These are phyloP conservation scores for Melieria picta DNA, from an alignment of 2,888 invertebrate genomes.

Conservation along the genomic window DNA sequence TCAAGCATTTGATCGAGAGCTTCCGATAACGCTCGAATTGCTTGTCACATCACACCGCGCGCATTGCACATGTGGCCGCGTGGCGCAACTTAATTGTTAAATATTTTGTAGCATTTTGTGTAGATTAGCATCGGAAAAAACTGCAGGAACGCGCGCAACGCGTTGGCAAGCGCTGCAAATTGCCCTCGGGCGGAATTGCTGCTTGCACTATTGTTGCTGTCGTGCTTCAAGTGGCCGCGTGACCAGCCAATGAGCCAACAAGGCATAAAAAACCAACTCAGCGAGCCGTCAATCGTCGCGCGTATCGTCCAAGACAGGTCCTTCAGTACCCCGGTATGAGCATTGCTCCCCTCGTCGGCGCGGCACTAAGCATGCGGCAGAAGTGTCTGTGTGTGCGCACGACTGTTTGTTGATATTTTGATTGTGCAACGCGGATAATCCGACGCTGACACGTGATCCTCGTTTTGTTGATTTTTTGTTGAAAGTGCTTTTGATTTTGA, in stretches of 20 bases:
- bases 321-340: too few relatives aligned
- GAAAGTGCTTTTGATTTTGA: constrained; percentile 20
- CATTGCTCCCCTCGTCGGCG: too few relatives aligned
- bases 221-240: constrained; percentile 35
- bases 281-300: too few relatives aligned
- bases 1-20: constrained; percentile 25
- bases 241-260: constrained; percentile 29
- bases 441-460: constrained; percentile 54
- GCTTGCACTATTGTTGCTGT: background rate
- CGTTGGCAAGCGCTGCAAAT: constrained; percentile 23
- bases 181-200: constrained; percentile 14
- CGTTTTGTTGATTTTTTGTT: constrained; percentile 25
- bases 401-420: constrained; percentile 54
- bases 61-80: constrained; percentile 47
- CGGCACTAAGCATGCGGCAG: too few relatives aligned
- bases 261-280: background rate
- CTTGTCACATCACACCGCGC: constrained; percentile 27
- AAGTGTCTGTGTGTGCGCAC: constrained; percentile 12
- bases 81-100: constrained; percentile 65
- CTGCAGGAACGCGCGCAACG: constrained; percentile 27
- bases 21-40: constrained; percentile 25
- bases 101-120: constrained; percentile 65
- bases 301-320: too few relatives aligned
- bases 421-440: constrained; percentile 60
- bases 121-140: constrained; percentile 61